Conservation (phyloP, 2,888 invertebrate species). For the Lasius fuliginosus region DNA sequence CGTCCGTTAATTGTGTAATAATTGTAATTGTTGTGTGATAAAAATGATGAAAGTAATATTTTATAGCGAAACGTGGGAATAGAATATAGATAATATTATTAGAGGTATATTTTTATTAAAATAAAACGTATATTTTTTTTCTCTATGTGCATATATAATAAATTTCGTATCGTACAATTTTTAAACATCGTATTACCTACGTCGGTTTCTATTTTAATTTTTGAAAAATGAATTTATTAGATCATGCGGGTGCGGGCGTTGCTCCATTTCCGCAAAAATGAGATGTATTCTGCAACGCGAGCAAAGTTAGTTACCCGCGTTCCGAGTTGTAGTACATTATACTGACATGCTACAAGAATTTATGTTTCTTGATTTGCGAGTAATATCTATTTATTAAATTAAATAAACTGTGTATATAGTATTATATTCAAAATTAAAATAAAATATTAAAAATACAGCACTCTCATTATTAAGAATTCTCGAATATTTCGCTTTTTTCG, state of each 20-base stretch:
- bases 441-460: neutral
- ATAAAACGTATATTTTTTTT: neutral
- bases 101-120: conserved; percentile 16
- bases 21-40: neutral
- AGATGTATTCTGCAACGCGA: conserved; percentile 48
- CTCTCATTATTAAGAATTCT: neutral
- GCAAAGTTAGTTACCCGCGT: conserved; percentile 46
- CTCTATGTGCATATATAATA: neutral
- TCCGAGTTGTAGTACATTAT: conserved; percentile 52
- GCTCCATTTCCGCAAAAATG: conserved; percentile 48
- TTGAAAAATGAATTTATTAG: conserved; percentile 55
- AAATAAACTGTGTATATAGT: neutral
- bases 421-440: neutral
- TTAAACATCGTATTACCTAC: conserved; percentile 33
- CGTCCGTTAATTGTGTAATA: neutral
- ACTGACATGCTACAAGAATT: conserved; percentile 42
- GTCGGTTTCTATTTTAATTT: conserved; percentile 45
- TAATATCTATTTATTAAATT: neutral
- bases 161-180: conserved; percentile 21
- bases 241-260: neutral
- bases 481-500: neutral
- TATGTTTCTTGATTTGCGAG: neutral
- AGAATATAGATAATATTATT: neutral
- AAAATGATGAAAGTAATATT: neutral
- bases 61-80: neutral